Conservation (phyloP, 2,888 invertebrate genomes). For the Gibbula magus region DNA sequence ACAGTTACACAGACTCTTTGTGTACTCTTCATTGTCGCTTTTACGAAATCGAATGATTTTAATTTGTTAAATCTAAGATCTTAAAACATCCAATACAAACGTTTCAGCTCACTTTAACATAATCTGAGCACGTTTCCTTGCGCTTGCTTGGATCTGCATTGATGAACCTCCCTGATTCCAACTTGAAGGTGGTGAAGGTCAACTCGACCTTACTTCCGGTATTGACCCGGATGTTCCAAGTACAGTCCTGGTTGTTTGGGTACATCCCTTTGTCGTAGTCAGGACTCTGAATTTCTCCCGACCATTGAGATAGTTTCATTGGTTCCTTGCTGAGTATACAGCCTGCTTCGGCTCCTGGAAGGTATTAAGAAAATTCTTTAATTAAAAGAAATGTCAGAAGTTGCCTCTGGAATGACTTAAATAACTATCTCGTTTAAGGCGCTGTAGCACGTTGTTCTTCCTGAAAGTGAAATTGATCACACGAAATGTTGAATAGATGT, state of each 20-base stretch:
- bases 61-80: too few relatives aligned
- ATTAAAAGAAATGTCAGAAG: background rate
- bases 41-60: too few relatives aligned
- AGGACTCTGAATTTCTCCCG: conserved; percentile 39
- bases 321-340: conserved; percentile 31
- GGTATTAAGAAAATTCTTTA: background rate
- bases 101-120: conserved; percentile 28
- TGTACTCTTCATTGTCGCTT: too few relatives aligned
- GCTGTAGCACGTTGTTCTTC: too few relatives aligned
- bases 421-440: background rate
- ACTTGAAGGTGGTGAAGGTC: conserved; percentile 35
- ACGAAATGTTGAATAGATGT: too few relatives aligned
- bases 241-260: conserved; percentile 40
- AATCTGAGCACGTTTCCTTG: conserved; percentile 27
- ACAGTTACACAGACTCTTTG: too few relatives aligned
- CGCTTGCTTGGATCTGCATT: background rate
- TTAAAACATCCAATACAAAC: too few relatives aligned
- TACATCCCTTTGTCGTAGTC: conserved; percentile 29
- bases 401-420: background rate
- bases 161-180: conserved; percentile 35
- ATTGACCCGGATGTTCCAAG: conserved; percentile 40
- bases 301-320: conserved; percentile 37
- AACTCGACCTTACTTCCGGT: conserved; percentile 39
- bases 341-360: background rate
- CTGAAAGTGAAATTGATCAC: too few relatives aligned